phyloP scores from a whole-genome alignment of 1,140 invertebrate species.

The Scaptomyza pallida region DNA sequence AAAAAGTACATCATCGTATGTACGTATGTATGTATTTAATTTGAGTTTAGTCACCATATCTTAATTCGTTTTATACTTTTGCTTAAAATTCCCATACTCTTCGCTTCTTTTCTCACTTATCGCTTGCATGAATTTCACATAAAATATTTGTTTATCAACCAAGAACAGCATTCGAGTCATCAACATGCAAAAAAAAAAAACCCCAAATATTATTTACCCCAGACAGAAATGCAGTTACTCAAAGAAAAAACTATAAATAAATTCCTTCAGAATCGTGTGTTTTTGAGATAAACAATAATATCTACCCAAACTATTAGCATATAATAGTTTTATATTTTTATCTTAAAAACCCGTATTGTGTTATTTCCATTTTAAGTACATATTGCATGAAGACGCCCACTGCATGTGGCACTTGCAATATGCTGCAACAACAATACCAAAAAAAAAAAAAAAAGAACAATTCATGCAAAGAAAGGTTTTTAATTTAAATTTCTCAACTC shows the following conservation, averaged over 20 bases:
- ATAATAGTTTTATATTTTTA: conserved; percentile 6
- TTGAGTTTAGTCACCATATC: background rate
- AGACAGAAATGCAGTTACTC: background rate
- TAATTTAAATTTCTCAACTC: conserved; percentile 79
- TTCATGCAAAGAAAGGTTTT: conserved; percentile 78
- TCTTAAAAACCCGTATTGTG: conserved; percentile 5
- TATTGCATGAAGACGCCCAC: conserved; percentile 9
- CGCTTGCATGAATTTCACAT: background rate
- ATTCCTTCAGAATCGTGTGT: too few species aligned
- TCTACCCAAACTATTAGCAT: too few species aligned
- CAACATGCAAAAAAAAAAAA: background rate
- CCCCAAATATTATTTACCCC: background rate
- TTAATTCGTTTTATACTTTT: background rate
- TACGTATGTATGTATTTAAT: background rate
- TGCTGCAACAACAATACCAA: conserved; percentile 40
- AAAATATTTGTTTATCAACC: conserved; percentile 6
- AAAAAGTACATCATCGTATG: background rate
- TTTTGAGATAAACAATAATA: background rate
- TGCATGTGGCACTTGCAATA: conserved; percentile 57
- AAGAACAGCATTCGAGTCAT: background rate
- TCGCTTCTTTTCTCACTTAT: background rate
- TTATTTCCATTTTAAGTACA: background rate
- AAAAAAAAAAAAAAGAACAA: conserved; percentile 49
- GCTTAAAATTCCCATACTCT: background rate
- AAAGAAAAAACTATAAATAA: too few species aligned